A percentile compares a stretch with the other conserved stretches of the same genome.
phyloP scores from a whole-genome alignment of 1,140 invertebrate species.

The Papilio polyxenes region DNA sequence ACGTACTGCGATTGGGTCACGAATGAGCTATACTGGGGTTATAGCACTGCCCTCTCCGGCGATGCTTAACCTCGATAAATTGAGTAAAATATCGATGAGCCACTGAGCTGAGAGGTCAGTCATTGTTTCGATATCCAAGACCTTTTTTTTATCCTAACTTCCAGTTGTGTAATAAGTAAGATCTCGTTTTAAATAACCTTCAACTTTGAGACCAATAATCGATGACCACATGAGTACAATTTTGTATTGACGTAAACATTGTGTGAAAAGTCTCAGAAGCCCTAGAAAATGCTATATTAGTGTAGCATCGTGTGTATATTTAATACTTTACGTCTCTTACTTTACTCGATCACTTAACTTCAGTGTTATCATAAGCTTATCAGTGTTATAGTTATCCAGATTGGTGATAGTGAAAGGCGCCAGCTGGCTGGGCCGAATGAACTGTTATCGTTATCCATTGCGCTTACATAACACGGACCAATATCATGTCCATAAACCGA shows the following conservation, averaged over 20 bases:
- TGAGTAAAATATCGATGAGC: slow-evolving; percentile 8
- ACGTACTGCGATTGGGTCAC: slow-evolving; percentile 15
- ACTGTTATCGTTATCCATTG: neutral
- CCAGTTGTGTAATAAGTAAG: neutral
- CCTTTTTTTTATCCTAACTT: neutral
- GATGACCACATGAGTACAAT: too few relatives aligned
- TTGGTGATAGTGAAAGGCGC: neutral
- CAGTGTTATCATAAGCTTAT: neutral
- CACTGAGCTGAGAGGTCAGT: slow-evolving; percentile 1
- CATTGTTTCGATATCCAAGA: neutral
- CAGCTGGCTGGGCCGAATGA: neutral
- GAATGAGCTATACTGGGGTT: neutral
- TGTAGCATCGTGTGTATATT: too few relatives aligned
- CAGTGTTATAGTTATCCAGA: neutral
- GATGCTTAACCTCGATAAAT: slow-evolving; percentile 12
- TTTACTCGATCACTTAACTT: neutral
- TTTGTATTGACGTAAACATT: too few relatives aligned
- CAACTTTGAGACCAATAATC: neutral
- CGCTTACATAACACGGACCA: neutral
- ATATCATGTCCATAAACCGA: neutral
- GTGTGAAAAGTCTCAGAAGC: too few relatives aligned
- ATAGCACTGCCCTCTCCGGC: neutral
- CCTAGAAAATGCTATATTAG: too few relatives aligned
- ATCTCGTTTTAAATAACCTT: neutral
- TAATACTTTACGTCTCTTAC: too few relatives aligned